Evolutionary conservation across 2,113 vertebrate species (phyloP).

Genomic region (Capreolus pygargus): DNA sequence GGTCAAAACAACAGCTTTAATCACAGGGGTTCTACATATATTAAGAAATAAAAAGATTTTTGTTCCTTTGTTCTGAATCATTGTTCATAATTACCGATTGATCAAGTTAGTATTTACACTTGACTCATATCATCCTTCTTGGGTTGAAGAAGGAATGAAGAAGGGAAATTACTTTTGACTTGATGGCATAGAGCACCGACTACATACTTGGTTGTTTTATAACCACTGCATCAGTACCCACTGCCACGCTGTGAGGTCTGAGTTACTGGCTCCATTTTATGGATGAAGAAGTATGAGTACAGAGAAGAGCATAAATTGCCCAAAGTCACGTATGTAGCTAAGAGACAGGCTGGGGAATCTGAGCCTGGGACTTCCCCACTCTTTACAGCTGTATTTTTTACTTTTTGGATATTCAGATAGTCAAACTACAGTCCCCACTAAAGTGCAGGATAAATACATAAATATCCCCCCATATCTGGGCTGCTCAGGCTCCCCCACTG

Average conservation of each 20-base stretch:
- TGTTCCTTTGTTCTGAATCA: background rate
- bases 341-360: background rate
- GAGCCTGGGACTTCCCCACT: too few relatives aligned
- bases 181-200: fast-evolving
- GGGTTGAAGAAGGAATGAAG: background rate
- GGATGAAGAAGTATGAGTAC: background rate
- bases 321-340: fast-evolving
- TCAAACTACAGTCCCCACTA: background rate
- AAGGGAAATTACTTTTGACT: background rate
- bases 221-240: fast-evolving
- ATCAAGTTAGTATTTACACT: background rate
- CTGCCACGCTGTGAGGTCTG: fast-evolving
- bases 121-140: background rate
- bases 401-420: background rate
- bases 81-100: background rate
- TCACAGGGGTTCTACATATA: background rate
- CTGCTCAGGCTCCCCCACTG: background rate
- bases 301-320: too few relatives aligned
- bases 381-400: too few relatives aligned
- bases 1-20: slow-evolving; percentile 59
- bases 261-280: background rate
- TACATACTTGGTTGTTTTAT: fast-evolving
- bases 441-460: background rate
- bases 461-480: background rate
- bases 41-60: background rate